Percentiles rank a stretch among this genome's conserved stretches.
Evolutionary conservation across 2,888 invertebrate species (phyloP).

Genomic region (Lasiommata megera): DNA sequence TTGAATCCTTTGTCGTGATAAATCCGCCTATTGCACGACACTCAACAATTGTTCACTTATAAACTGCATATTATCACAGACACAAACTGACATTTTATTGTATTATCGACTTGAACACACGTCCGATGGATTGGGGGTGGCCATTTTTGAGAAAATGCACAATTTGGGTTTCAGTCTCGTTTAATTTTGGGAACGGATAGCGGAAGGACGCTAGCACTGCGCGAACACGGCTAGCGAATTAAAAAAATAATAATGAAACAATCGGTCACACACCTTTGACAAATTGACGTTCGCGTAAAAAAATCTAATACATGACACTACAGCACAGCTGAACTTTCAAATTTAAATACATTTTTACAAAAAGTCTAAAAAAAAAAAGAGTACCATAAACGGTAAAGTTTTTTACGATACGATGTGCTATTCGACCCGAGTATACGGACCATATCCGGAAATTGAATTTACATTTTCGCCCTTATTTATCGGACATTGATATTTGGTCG

Average conservation of each 20-base stretch:
- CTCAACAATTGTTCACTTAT: slow-evolving; percentile 76
- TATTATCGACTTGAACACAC: slow-evolving; percentile 61
- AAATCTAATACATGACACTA: slow-evolving; percentile 20
- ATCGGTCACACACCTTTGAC: slow-evolving; percentile 34
- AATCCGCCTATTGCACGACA: slow-evolving; percentile 78
- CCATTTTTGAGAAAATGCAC: slow-evolving; percentile 75
- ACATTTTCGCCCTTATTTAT: slow-evolving; percentile 55
- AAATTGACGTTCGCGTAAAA: slow-evolving; percentile 25
- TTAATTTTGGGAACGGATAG: slow-evolving; percentile 64
- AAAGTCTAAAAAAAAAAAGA: slow-evolving; percentile 26
- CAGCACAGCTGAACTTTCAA: slow-evolving; percentile 33
- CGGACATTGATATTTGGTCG: slow-evolving; percentile 53
- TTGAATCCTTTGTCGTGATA: slow-evolving; percentile 72
- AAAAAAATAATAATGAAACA: slow-evolving; percentile 38
- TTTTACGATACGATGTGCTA: slow-evolving; percentile 38
- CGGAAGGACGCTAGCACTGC: slow-evolving; percentile 69
- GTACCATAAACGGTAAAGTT: slow-evolving; percentile 29
- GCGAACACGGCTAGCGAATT: slow-evolving; percentile 45
- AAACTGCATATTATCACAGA: slow-evolving; percentile 74
- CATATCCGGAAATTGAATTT: slow-evolving; percentile 44
- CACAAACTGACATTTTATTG: slow-evolving; percentile 60
- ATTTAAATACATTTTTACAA: slow-evolving; percentile 13
- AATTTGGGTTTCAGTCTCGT: slow-evolving; percentile 58
- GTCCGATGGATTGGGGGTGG: slow-evolving; percentile 63
- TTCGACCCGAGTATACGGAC: slow-evolving; percentile 43